Evolutionary conservation across 2,113 vertebrate species (phyloP).

Genomic region (Lampris megalopsis): DNA sequence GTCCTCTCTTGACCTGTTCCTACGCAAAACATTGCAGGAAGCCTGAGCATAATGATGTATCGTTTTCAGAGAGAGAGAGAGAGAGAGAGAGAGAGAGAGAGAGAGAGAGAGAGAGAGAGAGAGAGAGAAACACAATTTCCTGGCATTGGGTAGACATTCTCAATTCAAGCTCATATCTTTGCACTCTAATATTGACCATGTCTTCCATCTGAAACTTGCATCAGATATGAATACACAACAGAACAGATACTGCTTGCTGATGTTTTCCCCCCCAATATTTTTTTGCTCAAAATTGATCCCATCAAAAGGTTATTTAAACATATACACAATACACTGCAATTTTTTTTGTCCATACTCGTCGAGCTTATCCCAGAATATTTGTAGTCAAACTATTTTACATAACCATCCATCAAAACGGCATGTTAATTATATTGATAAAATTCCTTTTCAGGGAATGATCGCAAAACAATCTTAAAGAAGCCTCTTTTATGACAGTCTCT

Average conservation of each 20-base stretch:
- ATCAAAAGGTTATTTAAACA: too few species aligned
- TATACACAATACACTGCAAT: too few species aligned
- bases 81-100: too few species aligned
- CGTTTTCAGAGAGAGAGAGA: constrained; percentile 20
- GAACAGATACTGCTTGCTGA: neutral
- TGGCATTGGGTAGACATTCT: constrained; percentile 18
- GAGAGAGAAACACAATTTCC: constrained; percentile 37
- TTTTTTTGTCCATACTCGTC: too few species aligned
- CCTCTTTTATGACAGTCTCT: too few species aligned
- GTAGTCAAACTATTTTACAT: too few species aligned
- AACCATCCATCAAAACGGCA: too few species aligned
- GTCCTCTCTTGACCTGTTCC: constrained; percentile 6
- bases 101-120: neutral
- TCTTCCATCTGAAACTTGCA: neutral
- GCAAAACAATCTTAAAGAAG: too few species aligned
- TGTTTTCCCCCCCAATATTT: neutral
- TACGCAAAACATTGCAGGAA: neutral
- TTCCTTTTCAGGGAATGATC: too few species aligned
- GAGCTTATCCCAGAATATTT: too few species aligned
- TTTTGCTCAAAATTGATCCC: neutral
- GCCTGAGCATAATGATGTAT: neutral
- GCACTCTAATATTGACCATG: constrained; percentile 31
- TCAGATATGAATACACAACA: neutral
- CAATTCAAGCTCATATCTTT: neutral
- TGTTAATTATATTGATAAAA: too few species aligned